Base-by-base conservation (phyloP, 1,140 invertebrate genomes). In the Megathymus violae region DNA sequence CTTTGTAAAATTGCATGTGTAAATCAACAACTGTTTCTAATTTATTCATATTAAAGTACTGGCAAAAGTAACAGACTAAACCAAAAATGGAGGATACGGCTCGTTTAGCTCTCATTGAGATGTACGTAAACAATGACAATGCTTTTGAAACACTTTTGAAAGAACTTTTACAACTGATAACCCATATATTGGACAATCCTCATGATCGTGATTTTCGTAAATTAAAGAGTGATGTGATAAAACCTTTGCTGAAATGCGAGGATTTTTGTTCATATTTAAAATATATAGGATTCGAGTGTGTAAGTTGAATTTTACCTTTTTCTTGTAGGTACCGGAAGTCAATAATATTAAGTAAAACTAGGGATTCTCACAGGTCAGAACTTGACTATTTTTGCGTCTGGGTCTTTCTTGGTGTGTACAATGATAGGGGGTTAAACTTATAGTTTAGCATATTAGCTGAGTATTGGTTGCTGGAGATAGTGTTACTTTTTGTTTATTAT, bases 31-130 rank as follows among this genome's bases (percentile, higher is more conserved):
- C 3, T 25, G 3, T 25, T 25, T 3, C 22, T 31, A 41, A 54
- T 62, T 59, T 38, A 40, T n/a, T n/a, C n/a, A n/a, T n/a, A n/a
- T n/a, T n/a, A n/a, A n/a, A n/a, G n/a, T n/a, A n/a, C n/a, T n/a
- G n/a, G n/a, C n/a, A n/a, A n/a, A n/a, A n/a, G n/a, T n/a, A n/a
- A n/a, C n/a, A n/a, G n/a, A n/a, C n/a, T n/a, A 31, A 43, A 60
- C 44, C 14, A 63, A 84, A 62, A 71, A 89, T 89, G 87, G 87
- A 89, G 58, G 85, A 88, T 47, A 84, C 80, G 70, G 85, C 85
- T 1, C 75, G 85, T 17, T 66, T 89, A 50, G 87, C 87, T 56
- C 47, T 84, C 10, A 69, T 89, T 4, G 87, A 72, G 72, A 74
- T 56, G 31, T 84, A 6, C 60, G 69, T 40, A 10, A 71, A 81